Evolutionary conservation across 2,113 vertebrate species (phyloP), one percentile per base, ranked within the genome.

Genomic region (Neolamprologus toae): DNA sequence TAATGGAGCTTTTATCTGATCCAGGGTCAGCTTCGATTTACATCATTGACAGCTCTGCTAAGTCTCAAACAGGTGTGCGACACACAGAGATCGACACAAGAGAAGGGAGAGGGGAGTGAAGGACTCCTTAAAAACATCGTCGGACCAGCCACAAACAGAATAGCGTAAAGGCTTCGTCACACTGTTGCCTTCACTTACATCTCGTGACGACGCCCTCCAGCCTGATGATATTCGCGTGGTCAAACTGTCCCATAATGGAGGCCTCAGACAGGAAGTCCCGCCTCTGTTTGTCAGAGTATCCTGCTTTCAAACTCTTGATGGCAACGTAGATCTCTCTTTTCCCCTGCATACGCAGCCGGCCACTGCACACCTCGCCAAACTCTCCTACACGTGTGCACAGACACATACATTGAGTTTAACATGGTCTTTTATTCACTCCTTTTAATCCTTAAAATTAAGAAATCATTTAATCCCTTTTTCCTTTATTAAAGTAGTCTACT

Each of bases 241-340:
- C 96, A 21, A 96, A 97, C 93, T 96, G 96, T 54, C 96, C 96
- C 96, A 97, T 97, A 93, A 97, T 97, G 92, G 96, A 96, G 7
- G 96, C 96, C 86, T 97, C 96, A 6, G 96, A 96, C 85, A 97
- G 92, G 88, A 97, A 97, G 94, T 96, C 96, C 88, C 95, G 85
- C 92, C 96, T 95, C 92, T 97, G 96, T 71, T 97, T 97, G 91
- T 97, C 96, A 0, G 96, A 96, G 89, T 97, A 97, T 57, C 96
- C 96, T 0, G 96, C 96, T 85, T 97, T 97, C 86, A 97, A 93
- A 78, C 96, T 97, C 92, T 97, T 97, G 91, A 97, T 97, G 89
- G 96, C 96, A 78, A 97, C 96, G 13, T 96, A 96, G 90, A 96
- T 96, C 92, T 96, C 96, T 42, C 96, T 94, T 84, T 96, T 97